Conservation (phyloP, 2,113 vertebrate species). For the Heterochromis multidens region DNA sequence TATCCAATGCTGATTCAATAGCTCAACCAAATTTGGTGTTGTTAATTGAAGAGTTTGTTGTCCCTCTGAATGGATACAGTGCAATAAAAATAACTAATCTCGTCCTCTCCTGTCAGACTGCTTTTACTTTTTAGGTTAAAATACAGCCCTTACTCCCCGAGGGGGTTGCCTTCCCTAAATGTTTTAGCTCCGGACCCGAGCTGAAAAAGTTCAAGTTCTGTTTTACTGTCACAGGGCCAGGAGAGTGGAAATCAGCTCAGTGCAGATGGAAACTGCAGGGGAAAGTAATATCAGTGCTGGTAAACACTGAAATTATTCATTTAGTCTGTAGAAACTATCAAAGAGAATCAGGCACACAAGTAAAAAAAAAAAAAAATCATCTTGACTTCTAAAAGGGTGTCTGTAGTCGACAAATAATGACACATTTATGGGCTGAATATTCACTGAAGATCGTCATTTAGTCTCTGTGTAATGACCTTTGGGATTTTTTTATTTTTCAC, state of each 20-base stretch:
- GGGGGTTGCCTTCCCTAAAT: constrained; percentile 3
- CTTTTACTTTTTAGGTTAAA: constrained; percentile 35
- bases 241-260: not conserved
- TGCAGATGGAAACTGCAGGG: not conserved
- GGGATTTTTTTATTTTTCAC: not conserved
- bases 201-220: not conserved
- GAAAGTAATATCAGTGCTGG: not conserved
- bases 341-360: not conserved
- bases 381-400: not conserved
- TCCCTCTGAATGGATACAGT: not conserved
- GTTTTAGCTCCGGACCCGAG: constrained; percentile 21
- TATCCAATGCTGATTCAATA: not conserved
- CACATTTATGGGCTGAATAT: not conserved
- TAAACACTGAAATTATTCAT: not conserved
- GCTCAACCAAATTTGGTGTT: not conserved
- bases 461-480: not conserved
- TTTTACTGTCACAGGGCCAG: constrained; percentile 19
- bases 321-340: not conserved
- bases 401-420: not conserved
- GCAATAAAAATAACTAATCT: constrained; percentile 18
- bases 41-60: not conserved
- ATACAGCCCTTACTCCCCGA: not conserved
- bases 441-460: not conserved
- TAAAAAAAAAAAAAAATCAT: not conserved
- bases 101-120: constrained; percentile 10